phyloP scores from a whole-genome alignment of 1,140 invertebrate species.

The Andricus grossulariae region DNA sequence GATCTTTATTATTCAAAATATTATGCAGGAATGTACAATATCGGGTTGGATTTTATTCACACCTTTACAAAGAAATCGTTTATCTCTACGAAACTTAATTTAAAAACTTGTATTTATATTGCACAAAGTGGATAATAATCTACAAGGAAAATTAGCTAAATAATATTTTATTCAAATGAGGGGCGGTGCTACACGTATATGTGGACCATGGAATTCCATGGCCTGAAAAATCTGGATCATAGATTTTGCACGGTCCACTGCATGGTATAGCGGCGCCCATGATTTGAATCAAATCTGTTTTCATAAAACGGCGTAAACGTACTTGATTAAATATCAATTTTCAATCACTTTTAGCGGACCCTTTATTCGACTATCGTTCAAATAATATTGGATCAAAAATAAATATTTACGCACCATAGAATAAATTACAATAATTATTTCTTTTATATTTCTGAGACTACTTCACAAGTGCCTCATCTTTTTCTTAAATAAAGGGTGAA shows the following conservation, averaged over 20 bases:
- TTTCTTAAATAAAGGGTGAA: too few relatives aligned
- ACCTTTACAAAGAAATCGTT: not conserved
- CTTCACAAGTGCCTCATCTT: too few relatives aligned
- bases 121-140: conserved; percentile 4
- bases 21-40: conserved; percentile 36
- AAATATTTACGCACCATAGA: conserved; percentile 1
- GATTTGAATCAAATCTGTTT: too few relatives aligned
- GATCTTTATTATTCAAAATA: conserved; percentile 38
- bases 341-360: not conserved
- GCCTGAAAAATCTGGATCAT: too few relatives aligned
- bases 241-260: too few relatives aligned
- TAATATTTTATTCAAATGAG: too few relatives aligned
- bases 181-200: too few relatives aligned
- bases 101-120: conserved; percentile 28
- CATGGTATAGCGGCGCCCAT: too few relatives aligned
- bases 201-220: too few relatives aligned
- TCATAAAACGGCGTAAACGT: not conserved
- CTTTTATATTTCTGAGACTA: too few relatives aligned
- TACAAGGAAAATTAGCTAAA: too few relatives aligned
- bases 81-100: not conserved
- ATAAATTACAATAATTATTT: not conserved
- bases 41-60: conserved; percentile 7
- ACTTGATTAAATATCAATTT: not conserved
- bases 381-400: not conserved
- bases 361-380: not conserved